Conservation (phyloP, 2,797 vertebrate genomes). For the Paedocypris micromegethes region DNA sequence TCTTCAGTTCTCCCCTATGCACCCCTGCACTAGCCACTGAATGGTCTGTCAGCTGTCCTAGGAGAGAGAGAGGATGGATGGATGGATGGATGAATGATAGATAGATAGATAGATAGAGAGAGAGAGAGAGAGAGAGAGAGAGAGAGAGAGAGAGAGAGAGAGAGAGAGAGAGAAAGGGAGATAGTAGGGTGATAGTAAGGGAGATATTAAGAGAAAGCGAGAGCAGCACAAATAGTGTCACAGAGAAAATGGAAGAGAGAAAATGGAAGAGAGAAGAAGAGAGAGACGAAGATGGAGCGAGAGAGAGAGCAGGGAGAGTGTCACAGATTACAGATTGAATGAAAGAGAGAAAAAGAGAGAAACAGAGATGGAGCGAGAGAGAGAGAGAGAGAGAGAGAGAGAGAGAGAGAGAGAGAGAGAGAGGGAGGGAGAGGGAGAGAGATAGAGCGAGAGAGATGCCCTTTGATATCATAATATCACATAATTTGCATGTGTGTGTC, state of each 20-base stretch:
- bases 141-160: background rate
- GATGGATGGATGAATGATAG: constrained; percentile 5
- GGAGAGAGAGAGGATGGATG: constrained; percentile 30
- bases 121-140: constrained; percentile 1
- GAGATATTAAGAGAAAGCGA: too few relatives aligned
- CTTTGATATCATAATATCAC: constrained; percentile 78
- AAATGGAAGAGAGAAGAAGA: constrained; percentile 30
- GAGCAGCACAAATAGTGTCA: too few relatives aligned
- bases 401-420: constrained; percentile 32
- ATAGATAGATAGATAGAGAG: too few relatives aligned
- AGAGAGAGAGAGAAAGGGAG: too few relatives aligned
- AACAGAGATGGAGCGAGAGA: constrained; percentile 24
- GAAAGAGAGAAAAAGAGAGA: constrained; percentile 31
- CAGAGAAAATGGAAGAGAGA: constrained; percentile 32
- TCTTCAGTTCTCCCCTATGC: constrained; percentile 46
- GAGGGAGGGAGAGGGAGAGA: constrained; percentile 31
- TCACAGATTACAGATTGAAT: too few relatives aligned
- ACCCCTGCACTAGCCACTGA: constrained; percentile 46
- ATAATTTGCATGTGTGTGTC: constrained; percentile 86
- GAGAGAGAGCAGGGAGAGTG: constrained; percentile 13
- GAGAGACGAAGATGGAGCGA: constrained; percentile 23
- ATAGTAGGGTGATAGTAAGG: too few relatives aligned
- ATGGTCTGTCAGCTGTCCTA: constrained; percentile 72
- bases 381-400: constrained; percentile 27
- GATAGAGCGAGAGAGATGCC: constrained; percentile 58